Evolutionary conservation across 2,888 invertebrate genomes (phyloP), one percentile per base, ranked within the genome.

Genomic region (Tholera decimalis): DNA sequence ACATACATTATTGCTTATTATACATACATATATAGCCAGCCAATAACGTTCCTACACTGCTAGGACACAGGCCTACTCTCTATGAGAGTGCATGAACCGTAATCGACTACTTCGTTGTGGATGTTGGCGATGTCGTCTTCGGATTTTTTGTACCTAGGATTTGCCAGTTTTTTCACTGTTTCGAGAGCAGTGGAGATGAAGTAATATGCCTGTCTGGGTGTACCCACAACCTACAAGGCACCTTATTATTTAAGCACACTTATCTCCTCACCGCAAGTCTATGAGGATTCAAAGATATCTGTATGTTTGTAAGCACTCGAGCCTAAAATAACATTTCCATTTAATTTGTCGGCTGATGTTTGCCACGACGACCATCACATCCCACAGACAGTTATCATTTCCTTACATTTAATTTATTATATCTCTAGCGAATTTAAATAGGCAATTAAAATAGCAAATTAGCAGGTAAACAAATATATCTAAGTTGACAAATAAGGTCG

Each of bases 401-500:
- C 63, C 55, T 73, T 59, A 39, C 44, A 62, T 47, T 47, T 37
- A 24, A 65, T 54, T 63, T 30, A 70, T 41, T 18, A 9, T 18
- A 9, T 20, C 35, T n/a, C 43, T 54, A 49, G 37, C 43, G 63
- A 54, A 71, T 73, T 77, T 79, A 80, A 83, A 82, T 75, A 75
- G 76, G 73, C 77, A 79, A 85, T 82, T 83, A 73, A 76, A 76
- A 75, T 67, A 55, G 70, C 63, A 77, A 82, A 83, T 79, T 75
- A 65, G 69, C 55, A 62, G 59, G 54, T 51, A 44, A 53, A 62
- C 73, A 61, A 73, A 73, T 72, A 69, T 61, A 72, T 73, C 68
- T 46, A 58, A 62, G 66, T 69, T 79, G 78, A 76, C 83, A 77
- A 83, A 79, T 85, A 83, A 87, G 86, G 87, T 85, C 85, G 72